These are phyloP conservation scores for Athene noctua DNA, from an alignment of 2,113 vertebrate species.

Conservation along the genomic window DNA sequence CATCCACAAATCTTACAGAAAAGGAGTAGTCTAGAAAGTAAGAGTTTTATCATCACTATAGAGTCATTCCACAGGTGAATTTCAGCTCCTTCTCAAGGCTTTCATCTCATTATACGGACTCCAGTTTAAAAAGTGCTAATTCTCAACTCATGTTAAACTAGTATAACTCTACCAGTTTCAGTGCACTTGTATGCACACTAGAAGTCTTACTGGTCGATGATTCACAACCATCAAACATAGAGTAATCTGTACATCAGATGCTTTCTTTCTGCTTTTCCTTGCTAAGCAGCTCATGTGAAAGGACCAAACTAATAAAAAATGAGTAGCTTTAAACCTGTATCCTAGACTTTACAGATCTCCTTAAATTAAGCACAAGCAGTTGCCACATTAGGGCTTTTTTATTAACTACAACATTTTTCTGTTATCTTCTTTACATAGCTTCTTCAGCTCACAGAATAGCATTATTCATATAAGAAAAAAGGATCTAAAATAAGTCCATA, in stretches of 20 bases:
- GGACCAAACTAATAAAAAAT: not conserved
- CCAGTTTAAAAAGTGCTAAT: not conserved
- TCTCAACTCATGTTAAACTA: not conserved
- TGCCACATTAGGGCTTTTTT: not conserved
- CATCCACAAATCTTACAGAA: not conserved
- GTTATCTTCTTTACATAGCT: not conserved
- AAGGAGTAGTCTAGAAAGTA: not conserved
- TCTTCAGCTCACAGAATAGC: not conserved
- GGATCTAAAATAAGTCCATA: not conserved
- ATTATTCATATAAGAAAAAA: not conserved
- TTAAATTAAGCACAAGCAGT: not conserved
- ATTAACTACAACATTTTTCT: not conserved
- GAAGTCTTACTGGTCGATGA: not conserved
- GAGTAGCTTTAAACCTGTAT: not conserved
- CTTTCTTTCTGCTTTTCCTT: not conserved
- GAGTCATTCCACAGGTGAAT: not conserved
- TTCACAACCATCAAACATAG: not conserved
- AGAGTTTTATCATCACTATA: not conserved
- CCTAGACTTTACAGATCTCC: not conserved
- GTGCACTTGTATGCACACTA: not conserved
- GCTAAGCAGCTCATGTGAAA: not conserved
- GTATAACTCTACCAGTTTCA: not conserved
- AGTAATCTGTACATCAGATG: not conserved
- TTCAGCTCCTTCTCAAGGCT: not conserved
- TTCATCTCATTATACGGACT: not conserved